Evolutionary conservation across 2,888 invertebrate genomes (phyloP).

Genomic region (Zygothrica quintamaculata): DNA sequence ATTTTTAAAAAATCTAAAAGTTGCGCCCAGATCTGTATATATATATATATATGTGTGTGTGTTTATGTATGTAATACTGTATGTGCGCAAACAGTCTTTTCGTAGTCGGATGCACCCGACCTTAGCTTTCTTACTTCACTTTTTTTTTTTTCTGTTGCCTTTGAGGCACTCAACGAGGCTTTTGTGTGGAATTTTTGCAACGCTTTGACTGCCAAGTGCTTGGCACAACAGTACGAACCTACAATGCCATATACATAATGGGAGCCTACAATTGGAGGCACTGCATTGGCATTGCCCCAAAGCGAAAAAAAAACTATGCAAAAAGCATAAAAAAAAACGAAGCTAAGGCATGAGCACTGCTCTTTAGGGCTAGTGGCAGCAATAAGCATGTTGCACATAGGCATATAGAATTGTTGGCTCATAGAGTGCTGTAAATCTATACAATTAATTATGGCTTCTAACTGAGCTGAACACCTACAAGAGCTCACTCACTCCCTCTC

Average conservation of each 20-base stretch:
- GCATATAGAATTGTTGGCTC: no score
- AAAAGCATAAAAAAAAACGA: constrained; percentile 36
- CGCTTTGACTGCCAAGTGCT: constrained; percentile 74
- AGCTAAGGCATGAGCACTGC: no score
- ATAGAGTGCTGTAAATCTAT: no score
- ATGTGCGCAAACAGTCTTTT: no score
- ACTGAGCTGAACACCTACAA: constrained; percentile 37
- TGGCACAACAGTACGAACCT: constrained; percentile 35
- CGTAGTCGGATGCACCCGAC: neutral
- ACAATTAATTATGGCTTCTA: constrained; percentile 41
- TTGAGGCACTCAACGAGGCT: constrained; percentile 66
- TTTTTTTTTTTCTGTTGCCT: constrained; percentile 27
- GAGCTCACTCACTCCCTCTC: no score
- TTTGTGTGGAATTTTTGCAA: constrained; percentile 71
- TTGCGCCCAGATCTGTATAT: no score
- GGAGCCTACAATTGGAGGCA: neutral
- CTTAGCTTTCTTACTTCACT: constrained; percentile 15
- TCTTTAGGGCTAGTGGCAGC: no score
- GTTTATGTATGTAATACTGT: no score
- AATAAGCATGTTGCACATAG: no score
- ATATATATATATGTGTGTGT: no score
- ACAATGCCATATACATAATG: neutral
- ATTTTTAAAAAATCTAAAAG: no score
- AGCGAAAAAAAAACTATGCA: constrained; percentile 36
- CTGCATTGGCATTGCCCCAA: constrained; percentile 4